A percentile compares a stretch with the other conserved stretches of the same genome.
Conservation (phyloP, 1,140 invertebrate genomes). For the Drosophila obscura region DNA sequence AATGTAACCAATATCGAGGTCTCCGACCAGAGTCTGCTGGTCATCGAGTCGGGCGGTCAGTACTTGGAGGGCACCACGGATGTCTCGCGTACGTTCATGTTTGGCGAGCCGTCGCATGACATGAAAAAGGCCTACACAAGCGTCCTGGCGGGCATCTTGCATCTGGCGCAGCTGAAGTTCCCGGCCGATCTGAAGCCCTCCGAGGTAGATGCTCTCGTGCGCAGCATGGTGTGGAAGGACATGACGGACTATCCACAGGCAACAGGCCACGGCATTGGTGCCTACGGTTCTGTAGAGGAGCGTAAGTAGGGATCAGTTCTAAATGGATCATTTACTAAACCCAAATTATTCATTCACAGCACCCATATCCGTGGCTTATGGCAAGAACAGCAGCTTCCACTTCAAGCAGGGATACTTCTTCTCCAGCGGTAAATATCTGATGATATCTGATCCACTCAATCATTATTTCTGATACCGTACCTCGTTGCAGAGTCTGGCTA, state of each 20-base stretch:
- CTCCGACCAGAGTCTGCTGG: constrained; percentile 87
- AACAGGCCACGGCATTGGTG: constrained; percentile 95
- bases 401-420: constrained; percentile 94
- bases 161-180: constrained; percentile 88
- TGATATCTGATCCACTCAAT: not conserved
- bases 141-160: constrained; percentile 94
- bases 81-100: constrained; percentile 95
- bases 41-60: constrained; percentile 90
- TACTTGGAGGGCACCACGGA: constrained; percentile 96
- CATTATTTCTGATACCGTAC: not conserved
- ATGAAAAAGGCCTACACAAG: constrained; percentile 94
- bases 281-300: constrained; percentile 87
- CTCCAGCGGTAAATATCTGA: constrained; percentile 89
- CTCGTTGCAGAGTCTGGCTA: constrained; percentile 89
- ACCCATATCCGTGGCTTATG: constrained; percentile 88
- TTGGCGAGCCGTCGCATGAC: constrained; percentile 90
- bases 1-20: constrained; percentile 90
- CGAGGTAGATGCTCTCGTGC: constrained; percentile 90
- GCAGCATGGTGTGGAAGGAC: constrained; percentile 91
- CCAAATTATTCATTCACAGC: constrained; percentile 84
- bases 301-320: constrained; percentile 38
- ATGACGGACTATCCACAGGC: constrained; percentile 94
- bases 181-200: constrained; percentile 87
- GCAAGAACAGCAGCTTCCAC: constrained; percentile 85
- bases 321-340: too few relatives aligned